Evolutionary conservation across 2,113 vertebrate genomes (phyloP).

Genomic region (Gyps fulvus): DNA sequence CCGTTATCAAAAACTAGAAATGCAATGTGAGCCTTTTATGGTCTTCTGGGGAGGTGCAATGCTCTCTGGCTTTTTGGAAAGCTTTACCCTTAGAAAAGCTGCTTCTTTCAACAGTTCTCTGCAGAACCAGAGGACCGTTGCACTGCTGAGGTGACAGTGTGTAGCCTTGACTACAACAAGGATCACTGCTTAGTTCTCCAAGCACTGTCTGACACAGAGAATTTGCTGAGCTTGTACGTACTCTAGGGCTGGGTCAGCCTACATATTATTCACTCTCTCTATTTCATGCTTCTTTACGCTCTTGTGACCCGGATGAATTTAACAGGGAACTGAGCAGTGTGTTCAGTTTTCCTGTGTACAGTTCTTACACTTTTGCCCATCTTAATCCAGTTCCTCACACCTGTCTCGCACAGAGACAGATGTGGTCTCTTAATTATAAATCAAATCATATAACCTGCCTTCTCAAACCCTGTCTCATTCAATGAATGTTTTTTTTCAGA

Average conservation of each 20-base stretch:
- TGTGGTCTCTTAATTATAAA: not conserved
- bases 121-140: not conserved
- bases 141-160: not conserved
- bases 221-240: not conserved
- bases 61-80: not conserved
- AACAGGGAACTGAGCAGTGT: not conserved
- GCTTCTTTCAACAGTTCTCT: not conserved
- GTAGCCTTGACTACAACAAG: not conserved
- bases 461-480: not conserved
- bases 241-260: not conserved
- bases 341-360: not conserved
- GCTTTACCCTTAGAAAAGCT: not conserved
- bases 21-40: not conserved
- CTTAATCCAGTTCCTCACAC: not conserved
- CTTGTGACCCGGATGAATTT: constrained; percentile 4
- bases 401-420: too few relatives aligned
- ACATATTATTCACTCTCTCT: not conserved
- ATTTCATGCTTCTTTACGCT: not conserved
- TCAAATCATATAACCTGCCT: not conserved
- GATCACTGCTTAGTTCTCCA: not conserved
- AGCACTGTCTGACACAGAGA: not conserved
- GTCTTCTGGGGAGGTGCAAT: not conserved
- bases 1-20: not conserved
- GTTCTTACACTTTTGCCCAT: not conserved
- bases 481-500: not conserved